phyloP scores from a whole-genome alignment of 2,888 invertebrate species.

The Epinotia demarniana region DNA sequence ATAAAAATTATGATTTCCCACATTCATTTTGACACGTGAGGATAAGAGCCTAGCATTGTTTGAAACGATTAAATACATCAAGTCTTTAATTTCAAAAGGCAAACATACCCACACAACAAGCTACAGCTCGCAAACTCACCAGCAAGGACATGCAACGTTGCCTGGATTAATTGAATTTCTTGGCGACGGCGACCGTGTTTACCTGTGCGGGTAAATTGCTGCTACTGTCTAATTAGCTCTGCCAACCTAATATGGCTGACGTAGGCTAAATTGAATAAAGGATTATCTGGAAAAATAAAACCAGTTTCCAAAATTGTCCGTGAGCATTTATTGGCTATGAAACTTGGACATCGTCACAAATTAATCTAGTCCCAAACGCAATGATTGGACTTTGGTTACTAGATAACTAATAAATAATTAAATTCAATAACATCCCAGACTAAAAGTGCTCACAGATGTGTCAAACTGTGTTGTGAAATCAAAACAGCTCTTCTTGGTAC shows the following conservation, averaged over 20 bases:
- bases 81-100: background rate
- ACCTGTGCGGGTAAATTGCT: constrained; percentile 59
- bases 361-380: too few relatives aligned
- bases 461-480: too few relatives aligned
- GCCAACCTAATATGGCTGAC: constrained; percentile 40
- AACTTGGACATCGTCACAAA: background rate
- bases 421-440: too few relatives aligned
- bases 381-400: too few relatives aligned
- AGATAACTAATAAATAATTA: too few relatives aligned
- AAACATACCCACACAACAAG: constrained; percentile 17
- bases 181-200: constrained; percentile 62
- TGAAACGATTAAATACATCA: too few relatives aligned
- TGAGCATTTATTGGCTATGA: background rate
- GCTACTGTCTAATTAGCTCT: constrained; percentile 53
- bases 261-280: constrained; percentile 23
- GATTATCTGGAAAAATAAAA: constrained; percentile 13
- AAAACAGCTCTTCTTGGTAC: too few relatives aligned
- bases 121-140: constrained; percentile 21
- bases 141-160: constrained; percentile 61
- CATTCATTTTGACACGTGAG: too few relatives aligned
- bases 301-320: background rate
- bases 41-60: too few relatives aligned
- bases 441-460: too few relatives aligned
- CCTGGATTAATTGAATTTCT: constrained; percentile 73
- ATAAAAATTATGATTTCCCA: too few relatives aligned